Conservation (phyloP, 2,888 invertebrate genomes). For the Agrotis exclamationis region DNA sequence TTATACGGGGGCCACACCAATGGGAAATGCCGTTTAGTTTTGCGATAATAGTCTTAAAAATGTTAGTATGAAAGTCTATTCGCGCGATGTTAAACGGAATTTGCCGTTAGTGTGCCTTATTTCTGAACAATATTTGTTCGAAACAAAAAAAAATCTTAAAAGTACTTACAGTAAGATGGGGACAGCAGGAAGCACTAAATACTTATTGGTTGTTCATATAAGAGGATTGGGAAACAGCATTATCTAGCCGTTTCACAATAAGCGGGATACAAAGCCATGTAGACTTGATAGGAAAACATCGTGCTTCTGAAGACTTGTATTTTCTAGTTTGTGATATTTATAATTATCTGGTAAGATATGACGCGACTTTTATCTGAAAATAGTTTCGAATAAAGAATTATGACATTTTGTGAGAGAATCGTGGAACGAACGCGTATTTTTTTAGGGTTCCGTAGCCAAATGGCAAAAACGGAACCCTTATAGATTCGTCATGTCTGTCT, state of each 20-base stretch:
- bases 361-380: not conserved
- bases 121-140: too few species aligned
- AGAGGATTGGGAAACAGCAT: not conserved
- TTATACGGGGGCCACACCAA: too few species aligned
- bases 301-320: not conserved
- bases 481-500: too few species aligned
- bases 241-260: not conserved
- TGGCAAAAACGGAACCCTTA: too few species aligned
- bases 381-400: not conserved
- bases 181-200: not conserved
- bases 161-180: not conserved
- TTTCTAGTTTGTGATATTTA: not conserved
- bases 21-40: too few species aligned
- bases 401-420: too few species aligned
- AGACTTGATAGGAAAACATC: not conserved
- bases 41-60: too few species aligned
- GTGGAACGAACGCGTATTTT: too few species aligned
- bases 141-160: not conserved
- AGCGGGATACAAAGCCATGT: not conserved
- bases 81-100: too few species aligned
- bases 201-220: not conserved
- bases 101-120: too few species aligned
- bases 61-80: too few species aligned
- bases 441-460: too few species aligned
- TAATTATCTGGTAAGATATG: not conserved